Conservation (phyloP, 2,888 invertebrate species). For the Blastobasis adustella region DNA sequence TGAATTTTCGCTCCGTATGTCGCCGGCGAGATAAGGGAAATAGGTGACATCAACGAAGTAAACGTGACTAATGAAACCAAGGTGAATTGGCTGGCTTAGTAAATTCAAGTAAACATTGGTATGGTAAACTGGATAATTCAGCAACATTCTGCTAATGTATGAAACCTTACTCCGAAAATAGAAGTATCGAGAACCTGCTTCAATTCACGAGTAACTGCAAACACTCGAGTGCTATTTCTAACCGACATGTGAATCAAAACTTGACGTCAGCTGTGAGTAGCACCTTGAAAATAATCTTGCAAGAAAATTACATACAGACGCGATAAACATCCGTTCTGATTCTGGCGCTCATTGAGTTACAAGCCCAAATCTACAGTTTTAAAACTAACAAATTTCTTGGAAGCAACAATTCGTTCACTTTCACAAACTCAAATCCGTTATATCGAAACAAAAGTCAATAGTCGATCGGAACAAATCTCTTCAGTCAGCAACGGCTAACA, state of each 20-base stretch:
- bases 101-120: neutral
- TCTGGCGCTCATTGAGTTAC: too few relatives aligned
- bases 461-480: neutral
- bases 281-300: neutral
- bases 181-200: too few relatives aligned
- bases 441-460: neutral
- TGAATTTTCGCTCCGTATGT: constrained; percentile 14
- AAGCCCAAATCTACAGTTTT: too few relatives aligned
- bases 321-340: too few relatives aligned
- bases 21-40: constrained; percentile 16
- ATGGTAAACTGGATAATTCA: neutral
- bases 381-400: neutral
- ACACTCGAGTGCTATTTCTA: neutral
- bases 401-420: constrained; percentile 4
- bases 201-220: neutral
- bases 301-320: too few relatives aligned
- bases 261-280: constrained; percentile 20
- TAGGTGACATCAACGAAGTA: constrained; percentile 8
- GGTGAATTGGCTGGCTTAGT: constrained; percentile 11
- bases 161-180: too few relatives aligned
- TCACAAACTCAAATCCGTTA: constrained; percentile 3
- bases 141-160: neutral
- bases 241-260: constrained; percentile 19
- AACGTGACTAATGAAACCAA: constrained; percentile 21
- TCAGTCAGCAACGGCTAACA: neutral